These are phyloP conservation scores for Zaprionus gabonicus DNA, from an alignment of 1,140 invertebrate species.

Conservation along the genomic window DNA sequence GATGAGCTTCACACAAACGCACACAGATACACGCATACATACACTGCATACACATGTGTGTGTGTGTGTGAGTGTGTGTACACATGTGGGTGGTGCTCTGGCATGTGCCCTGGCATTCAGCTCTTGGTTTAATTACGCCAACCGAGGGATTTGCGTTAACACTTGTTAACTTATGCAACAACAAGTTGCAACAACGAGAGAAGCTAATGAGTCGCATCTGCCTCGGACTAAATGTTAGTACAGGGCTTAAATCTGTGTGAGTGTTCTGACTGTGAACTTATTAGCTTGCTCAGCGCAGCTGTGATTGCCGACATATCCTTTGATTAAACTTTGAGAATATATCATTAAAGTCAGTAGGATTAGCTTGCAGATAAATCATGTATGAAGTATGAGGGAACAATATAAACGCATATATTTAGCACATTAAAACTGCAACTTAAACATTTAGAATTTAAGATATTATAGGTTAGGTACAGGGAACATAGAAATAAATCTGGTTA, in stretches of 20 bases:
- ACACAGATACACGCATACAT: conserved; percentile 11
- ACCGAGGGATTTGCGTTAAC: conserved; percentile 62
- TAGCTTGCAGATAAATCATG: no score
- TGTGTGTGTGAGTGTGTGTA: background rate
- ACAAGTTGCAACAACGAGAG: conserved; percentile 23
- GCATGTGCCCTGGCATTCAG: conserved; percentile 33
- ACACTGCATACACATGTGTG: background rate
- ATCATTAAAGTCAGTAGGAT: background rate
- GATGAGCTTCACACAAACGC: conserved; percentile 68
- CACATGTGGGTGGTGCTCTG: conserved; percentile 32
- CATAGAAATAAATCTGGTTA: no score
- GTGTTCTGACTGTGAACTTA: background rate
- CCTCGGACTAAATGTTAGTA: conserved; percentile 29
- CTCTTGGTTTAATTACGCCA: conserved; percentile 74
- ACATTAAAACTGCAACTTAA: background rate
- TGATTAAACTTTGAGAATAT: background rate
- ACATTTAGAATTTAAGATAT: background rate
- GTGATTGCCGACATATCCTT: background rate
- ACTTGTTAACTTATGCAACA: conserved; percentile 59
- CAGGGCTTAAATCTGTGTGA: background rate
- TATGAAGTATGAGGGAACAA: no score
- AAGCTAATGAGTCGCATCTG: conserved; percentile 36
- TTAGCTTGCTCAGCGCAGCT: background rate
- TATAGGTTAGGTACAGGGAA: no score
- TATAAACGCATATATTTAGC: background rate